phyloP scores from a whole-genome alignment of 2,888 invertebrate species.

The Mythimna lalbum region DNA sequence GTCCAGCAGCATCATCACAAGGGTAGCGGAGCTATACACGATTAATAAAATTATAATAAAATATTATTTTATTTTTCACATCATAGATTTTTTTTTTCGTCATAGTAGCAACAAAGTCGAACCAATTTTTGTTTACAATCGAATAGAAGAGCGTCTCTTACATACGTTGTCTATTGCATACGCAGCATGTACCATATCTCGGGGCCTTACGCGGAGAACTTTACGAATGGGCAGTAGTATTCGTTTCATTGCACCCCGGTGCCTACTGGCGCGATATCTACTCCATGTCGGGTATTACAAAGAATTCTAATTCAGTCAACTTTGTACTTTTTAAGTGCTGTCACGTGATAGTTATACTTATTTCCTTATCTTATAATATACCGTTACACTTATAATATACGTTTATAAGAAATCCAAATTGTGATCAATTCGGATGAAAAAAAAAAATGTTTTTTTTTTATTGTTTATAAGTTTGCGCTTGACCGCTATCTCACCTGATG shows the following conservation, averaged over 20 bases:
- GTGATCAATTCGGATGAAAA: too few relatives aligned
- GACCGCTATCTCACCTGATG: too few relatives aligned
- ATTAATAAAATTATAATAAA: too few relatives aligned
- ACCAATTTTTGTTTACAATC: too few relatives aligned
- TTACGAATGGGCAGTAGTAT: conserved; percentile 79
- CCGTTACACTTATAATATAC: background rate
- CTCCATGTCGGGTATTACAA: conserved; percentile 29
- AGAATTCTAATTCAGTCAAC: conserved; percentile 44
- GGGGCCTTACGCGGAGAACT: conserved; percentile 63
- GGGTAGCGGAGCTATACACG: too few relatives aligned
- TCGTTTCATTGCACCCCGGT: conserved; percentile 77
- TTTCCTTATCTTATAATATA: background rate
- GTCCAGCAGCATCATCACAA: too few relatives aligned
- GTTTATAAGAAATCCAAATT: background rate
- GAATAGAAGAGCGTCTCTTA: too few relatives aligned
- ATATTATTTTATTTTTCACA: too few relatives aligned
- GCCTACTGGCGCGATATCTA: conserved; percentile 68
- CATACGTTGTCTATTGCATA: conserved; percentile 27
- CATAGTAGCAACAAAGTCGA: too few relatives aligned
- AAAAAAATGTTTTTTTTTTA: too few relatives aligned
- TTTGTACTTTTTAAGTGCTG: conserved; percentile 12
- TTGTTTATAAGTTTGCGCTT: too few relatives aligned
- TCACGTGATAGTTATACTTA: background rate
- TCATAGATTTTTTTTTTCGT: too few relatives aligned
- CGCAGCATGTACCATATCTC: conserved; percentile 37